Conservation (phyloP, 1,140 invertebrate genomes). For the Hirudo medicinalis region DNA sequence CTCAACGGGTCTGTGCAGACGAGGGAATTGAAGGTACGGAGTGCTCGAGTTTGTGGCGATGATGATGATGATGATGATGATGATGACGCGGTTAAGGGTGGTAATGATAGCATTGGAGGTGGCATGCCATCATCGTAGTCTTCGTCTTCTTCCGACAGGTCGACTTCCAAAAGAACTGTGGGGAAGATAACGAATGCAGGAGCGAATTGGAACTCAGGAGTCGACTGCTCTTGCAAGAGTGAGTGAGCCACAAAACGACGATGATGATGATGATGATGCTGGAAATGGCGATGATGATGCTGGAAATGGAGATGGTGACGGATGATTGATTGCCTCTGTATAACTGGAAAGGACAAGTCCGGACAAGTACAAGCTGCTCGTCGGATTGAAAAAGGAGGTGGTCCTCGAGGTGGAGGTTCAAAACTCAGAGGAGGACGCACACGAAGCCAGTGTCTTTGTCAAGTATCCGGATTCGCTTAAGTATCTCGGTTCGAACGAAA, state of each 20-base stretch:
- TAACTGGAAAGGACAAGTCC: neutral
- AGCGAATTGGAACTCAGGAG: slow-evolving; percentile 65
- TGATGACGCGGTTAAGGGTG: no score
- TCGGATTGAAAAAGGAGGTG: slow-evolving; percentile 64
- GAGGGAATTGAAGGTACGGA: no score
- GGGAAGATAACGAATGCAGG: slow-evolving; percentile 71
- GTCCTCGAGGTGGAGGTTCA: slow-evolving; percentile 58
- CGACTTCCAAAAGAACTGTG: slow-evolving; percentile 83
- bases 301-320: no score
- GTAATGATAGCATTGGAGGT: no score
- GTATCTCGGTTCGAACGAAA: slow-evolving; percentile 51
- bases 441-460: slow-evolving; percentile 71
- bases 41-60: slow-evolving; percentile 11
- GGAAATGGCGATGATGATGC: no score
- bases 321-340: no score
- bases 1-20: neutral
- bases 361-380: slow-evolving; percentile 42
- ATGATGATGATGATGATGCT: no score
- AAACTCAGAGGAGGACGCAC: slow-evolving; percentile 75
- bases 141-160: slow-evolving; percentile 39
- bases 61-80: slow-evolving; percentile 20
- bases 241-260: slow-evolving; percentile 9
- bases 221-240: slow-evolving; percentile 38
- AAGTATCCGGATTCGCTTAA: slow-evolving; percentile 56
- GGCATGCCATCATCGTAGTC: no score